Percentiles rank a stretch among this genome's conserved stretches.
Conservation (phyloP, 2,888 invertebrate species). For the Polymixis lichenea region DNA sequence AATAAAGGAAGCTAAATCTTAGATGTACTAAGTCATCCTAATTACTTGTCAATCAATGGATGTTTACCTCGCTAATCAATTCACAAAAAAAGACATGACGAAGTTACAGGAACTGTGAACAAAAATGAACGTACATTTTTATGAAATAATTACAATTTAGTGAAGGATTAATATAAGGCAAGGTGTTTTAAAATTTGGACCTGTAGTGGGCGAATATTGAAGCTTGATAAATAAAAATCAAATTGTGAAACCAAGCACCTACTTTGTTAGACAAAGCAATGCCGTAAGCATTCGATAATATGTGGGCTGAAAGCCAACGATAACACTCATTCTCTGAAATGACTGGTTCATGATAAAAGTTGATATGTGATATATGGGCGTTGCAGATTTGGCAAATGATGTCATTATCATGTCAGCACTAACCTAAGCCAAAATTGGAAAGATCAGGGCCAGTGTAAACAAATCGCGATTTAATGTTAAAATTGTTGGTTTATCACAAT, state of each 20-base stretch:
- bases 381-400: slow-evolving; percentile 65
- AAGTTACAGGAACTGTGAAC: slow-evolving; percentile 37
- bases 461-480: slow-evolving; percentile 5
- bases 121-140: slow-evolving; percentile 18
- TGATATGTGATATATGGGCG: slow-evolving; percentile 59
- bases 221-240: slow-evolving; percentile 57
- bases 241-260: slow-evolving; percentile 59
- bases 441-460: slow-evolving; percentile 65
- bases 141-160: slow-evolving; percentile 44
- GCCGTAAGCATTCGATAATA: slow-evolving; percentile 53
- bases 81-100: slow-evolving; percentile 33
- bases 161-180: slow-evolving; percentile 37
- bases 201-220: slow-evolving; percentile 53
- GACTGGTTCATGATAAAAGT: slow-evolving; percentile 57
- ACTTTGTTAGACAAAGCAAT: slow-evolving; percentile 58
- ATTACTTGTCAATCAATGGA: slow-evolving; percentile 35
- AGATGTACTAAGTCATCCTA: slow-evolving; percentile 22
- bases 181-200: slow-evolving; percentile 45
- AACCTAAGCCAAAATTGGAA: slow-evolving; percentile 60
- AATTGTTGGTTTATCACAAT: not conserved
- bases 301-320: slow-evolving; percentile 65
- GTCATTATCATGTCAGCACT: slow-evolving; percentile 62
- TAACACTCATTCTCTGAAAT: slow-evolving; percentile 57
- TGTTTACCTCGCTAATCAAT: slow-evolving; percentile 28
- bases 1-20: not conserved